Evolutionary conservation across 2,888 invertebrate species (phyloP).

Genomic region (Stenichneumon culpator): DNA sequence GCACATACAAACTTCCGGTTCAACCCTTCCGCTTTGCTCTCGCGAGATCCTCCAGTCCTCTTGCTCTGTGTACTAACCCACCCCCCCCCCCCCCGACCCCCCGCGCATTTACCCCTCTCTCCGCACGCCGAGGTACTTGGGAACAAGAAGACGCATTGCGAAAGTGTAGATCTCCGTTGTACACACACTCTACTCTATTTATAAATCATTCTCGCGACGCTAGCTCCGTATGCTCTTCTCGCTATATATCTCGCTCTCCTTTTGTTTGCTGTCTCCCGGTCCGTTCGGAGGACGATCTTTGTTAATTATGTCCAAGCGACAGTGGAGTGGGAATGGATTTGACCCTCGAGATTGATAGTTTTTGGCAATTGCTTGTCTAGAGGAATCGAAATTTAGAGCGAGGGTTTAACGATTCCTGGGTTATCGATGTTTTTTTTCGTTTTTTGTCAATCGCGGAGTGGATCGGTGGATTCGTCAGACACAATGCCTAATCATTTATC

Average conservation of each 20-base stretch:
- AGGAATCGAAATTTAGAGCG: too few relatives aligned
- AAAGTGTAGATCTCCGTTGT: conserved; percentile 34
- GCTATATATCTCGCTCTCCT: not conserved
- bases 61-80: not conserved
- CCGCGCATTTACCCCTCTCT: not conserved
- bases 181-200: conserved; percentile 19
- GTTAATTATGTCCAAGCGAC: not conserved
- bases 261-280: not conserved
- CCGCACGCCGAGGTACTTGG: not conserved
- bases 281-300: not conserved
- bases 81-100: too few relatives aligned
- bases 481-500: too few relatives aligned
- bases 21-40: conserved; percentile 37
- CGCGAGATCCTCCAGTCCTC: conserved; percentile 42
- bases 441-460: too few relatives aligned
- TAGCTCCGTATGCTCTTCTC: not conserved
- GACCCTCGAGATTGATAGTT: not conserved
- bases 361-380: not conserved
- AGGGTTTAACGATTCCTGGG: too few relatives aligned
- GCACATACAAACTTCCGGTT: conserved; percentile 24
- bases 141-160: conserved; percentile 44
- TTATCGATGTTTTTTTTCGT: too few relatives aligned
- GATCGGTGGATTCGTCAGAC: too few relatives aligned
- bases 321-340: not conserved
- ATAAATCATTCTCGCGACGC: conserved; percentile 11